phyloP scores from a whole-genome alignment of 2,888 invertebrate species.

The Acanthoscelides obtectus region DNA sequence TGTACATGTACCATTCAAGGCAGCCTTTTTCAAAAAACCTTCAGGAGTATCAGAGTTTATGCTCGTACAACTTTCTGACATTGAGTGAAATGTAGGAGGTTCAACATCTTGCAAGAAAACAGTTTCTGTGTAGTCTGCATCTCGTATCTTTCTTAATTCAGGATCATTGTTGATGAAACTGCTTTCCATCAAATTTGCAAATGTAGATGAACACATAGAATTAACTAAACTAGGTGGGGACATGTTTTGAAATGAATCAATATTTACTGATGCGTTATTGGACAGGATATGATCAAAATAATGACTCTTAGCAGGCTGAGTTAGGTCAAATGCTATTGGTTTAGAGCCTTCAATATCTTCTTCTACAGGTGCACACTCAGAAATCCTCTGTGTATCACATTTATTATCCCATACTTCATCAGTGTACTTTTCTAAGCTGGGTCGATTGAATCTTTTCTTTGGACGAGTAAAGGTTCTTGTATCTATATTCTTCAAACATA shows the following conservation, averaged over 20 bases:
- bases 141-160: slow-evolving; percentile 42
- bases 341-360: slow-evolving; percentile 19
- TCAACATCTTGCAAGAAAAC: slow-evolving; percentile 40
- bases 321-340: slow-evolving; percentile 42
- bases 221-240: slow-evolving; percentile 59
- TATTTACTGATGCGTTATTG: slow-evolving; percentile 44
- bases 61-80: slow-evolving; percentile 42
- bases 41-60: slow-evolving; percentile 42
- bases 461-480: slow-evolving; percentile 67
- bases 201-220: slow-evolving; percentile 49
- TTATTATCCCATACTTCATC: slow-evolving; percentile 28
- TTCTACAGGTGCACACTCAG: slow-evolving; percentile 14
- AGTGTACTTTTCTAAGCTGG: slow-evolving; percentile 55
- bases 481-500: slow-evolving; percentile 53
- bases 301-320: slow-evolving; percentile 37
- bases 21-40: slow-evolving; percentile 38
- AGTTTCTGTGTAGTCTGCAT: slow-evolving; percentile 40
- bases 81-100: slow-evolving; percentile 40
- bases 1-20: slow-evolving; percentile 22
- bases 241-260: slow-evolving; percentile 50
- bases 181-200: slow-evolving; percentile 46
- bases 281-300: slow-evolving; percentile 42
- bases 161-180: slow-evolving; percentile 46
- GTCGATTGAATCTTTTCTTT: slow-evolving; percentile 56
- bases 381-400: neutral